Conservation (phyloP, 2,888 invertebrate species). For the Philereme vetulata region DNA sequence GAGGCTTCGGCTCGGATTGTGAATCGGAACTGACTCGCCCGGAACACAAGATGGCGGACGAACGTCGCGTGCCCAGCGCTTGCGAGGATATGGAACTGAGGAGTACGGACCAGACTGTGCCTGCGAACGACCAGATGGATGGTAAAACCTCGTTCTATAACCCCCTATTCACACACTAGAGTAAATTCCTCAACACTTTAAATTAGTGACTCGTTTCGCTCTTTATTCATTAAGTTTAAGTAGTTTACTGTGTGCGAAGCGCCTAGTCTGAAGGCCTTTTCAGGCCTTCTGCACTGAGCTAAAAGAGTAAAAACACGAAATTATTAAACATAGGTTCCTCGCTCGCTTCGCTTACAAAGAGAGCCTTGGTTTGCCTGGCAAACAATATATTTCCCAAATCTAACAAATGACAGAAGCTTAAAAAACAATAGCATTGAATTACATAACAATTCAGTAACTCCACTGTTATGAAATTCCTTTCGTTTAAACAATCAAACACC, state of each 20-base stretch:
- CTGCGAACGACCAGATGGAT: slow-evolving; percentile 63
- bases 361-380: too few relatives aligned
- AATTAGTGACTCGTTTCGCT: too few relatives aligned
- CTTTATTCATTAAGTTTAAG: too few relatives aligned
- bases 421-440: slow-evolving; percentile 22
- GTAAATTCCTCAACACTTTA: too few relatives aligned
- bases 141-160: slow-evolving; percentile 46
- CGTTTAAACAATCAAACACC: slow-evolving; percentile 24
- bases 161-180: too few relatives aligned
- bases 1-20: slow-evolving; percentile 85
- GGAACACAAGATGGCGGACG: slow-evolving; percentile 64
- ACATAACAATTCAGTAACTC: slow-evolving; percentile 9
- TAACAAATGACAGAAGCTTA: not conserved
- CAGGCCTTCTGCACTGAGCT: too few relatives aligned
- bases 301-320: too few relatives aligned
- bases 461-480: slow-evolving; percentile 20
- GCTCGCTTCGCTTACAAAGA: too few relatives aligned
- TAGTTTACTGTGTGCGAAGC: too few relatives aligned
- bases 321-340: too few relatives aligned
- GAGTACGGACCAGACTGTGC: slow-evolving; percentile 71
- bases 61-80: slow-evolving; percentile 64
- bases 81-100: slow-evolving; percentile 47
- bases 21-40: slow-evolving; percentile 74
- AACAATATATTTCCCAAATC: not conserved
- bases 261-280: too few relatives aligned